Evolutionary conservation across 2,113 vertebrate species (phyloP).

Genomic region (Crotalus helleri): DNA sequence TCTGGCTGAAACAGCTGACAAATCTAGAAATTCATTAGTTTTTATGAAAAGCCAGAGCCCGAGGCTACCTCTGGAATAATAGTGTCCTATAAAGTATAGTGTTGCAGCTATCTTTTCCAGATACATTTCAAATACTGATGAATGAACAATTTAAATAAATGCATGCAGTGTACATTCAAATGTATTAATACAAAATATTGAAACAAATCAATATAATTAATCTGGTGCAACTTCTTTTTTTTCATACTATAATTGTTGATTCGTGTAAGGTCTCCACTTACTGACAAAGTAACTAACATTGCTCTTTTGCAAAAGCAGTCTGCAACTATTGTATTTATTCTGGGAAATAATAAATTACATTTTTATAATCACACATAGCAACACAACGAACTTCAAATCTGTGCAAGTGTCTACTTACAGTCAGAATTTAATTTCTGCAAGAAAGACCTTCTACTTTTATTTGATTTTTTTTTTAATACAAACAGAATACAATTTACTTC

Average conservation of each 20-base stretch:
- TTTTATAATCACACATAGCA: constrained; percentile 33
- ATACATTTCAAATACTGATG: constrained; percentile 65
- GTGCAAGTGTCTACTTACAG: neutral
- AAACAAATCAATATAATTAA: constrained; percentile 60
- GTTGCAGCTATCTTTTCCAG: constrained; percentile 60
- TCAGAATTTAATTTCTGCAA: neutral
- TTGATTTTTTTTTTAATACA: neutral
- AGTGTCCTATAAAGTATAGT: constrained; percentile 66
- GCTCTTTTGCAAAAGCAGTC: neutral
- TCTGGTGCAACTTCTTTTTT: constrained; percentile 28
- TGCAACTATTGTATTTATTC: constrained; percentile 12
- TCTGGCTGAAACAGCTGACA: constrained; percentile 73
- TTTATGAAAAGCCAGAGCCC: constrained; percentile 73
- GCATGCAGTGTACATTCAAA: constrained; percentile 60
- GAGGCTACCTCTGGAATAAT: constrained; percentile 65
- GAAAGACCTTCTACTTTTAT: neutral
- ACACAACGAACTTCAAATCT: constrained; percentile 1
- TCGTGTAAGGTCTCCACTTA: constrained; percentile 29
- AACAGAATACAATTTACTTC: neutral
- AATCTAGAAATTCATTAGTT: constrained; percentile 71
- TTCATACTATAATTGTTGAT: constrained; percentile 50
- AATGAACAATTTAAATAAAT: constrained; percentile 68
- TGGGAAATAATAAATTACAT: neutral
- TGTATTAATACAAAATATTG: constrained; percentile 56
- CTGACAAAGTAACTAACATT: constrained; percentile 6